Conservation (phyloP, 2,888 invertebrate species). For the Melolontha melolontha region DNA sequence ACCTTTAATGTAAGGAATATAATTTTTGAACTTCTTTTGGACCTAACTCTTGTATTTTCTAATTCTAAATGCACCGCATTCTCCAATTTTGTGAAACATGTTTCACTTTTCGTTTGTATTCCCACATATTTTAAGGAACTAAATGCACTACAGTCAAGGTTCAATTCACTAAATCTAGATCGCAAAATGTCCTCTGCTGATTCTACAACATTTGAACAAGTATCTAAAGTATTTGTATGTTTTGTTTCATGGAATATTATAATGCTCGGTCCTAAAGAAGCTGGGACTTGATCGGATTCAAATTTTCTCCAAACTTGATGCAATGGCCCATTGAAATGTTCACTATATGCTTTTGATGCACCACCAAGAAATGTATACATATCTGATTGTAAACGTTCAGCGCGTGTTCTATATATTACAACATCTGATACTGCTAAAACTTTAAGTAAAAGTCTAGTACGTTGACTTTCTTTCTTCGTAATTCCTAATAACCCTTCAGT, state of each 20-base stretch:
- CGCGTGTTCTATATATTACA: slow-evolving; percentile 80
- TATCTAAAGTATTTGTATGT: slow-evolving; percentile 75
- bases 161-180: slow-evolving; percentile 72
- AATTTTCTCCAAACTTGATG: slow-evolving; percentile 56
- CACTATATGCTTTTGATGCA: slow-evolving; percentile 79
- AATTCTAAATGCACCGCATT: slow-evolving; percentile 73
- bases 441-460: slow-evolving; percentile 79
- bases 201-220: slow-evolving; percentile 69
- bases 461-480: slow-evolving; percentile 71
- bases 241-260: slow-evolving; percentile 85
- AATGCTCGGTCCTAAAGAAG: slow-evolving; percentile 78
- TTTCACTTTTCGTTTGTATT: slow-evolving; percentile 68
- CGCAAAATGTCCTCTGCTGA: slow-evolving; percentile 74
- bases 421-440: slow-evolving; percentile 86
- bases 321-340: slow-evolving; percentile 76
- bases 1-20: slow-evolving; percentile 78
- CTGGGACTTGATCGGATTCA: slow-evolving; percentile 61
- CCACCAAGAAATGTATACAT: slow-evolving; percentile 82
- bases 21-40: slow-evolving; percentile 74
- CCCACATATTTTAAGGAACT: slow-evolving; percentile 78
- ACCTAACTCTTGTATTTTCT: slow-evolving; percentile 77
- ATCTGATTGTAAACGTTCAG: slow-evolving; percentile 80
- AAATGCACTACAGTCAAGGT: slow-evolving; percentile 77
- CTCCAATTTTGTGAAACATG: slow-evolving; percentile 73
- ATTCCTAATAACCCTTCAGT: slow-evolving; percentile 83